Conservation (phyloP, 2,113 vertebrate genomes). For the Meles meles region DNA sequence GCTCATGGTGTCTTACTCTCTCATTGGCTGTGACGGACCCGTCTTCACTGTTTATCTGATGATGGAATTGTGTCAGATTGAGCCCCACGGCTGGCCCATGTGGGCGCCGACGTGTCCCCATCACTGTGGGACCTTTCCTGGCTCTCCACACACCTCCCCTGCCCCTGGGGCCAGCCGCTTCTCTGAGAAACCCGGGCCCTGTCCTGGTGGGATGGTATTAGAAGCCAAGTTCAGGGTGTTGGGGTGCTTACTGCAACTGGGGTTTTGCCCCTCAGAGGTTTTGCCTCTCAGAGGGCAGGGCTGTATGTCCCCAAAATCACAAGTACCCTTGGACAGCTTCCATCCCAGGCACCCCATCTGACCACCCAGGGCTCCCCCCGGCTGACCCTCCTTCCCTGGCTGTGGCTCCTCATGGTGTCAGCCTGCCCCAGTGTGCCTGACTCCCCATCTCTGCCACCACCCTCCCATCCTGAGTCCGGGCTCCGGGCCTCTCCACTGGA, state of each 20-base stretch:
- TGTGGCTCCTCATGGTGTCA: not conserved
- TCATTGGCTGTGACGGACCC: fast-evolving
- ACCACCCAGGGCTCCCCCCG: not conserved
- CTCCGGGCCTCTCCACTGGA: not conserved
- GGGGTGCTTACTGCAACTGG: not conserved
- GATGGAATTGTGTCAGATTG: not conserved
- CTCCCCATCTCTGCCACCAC: not conserved
- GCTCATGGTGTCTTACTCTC: no score
- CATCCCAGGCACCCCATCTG: fast-evolving
- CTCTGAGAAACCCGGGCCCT: fast-evolving
- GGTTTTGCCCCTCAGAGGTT: not conserved
- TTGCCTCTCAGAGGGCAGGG: not conserved
- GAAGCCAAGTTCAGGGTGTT: not conserved
- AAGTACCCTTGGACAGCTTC: not conserved
- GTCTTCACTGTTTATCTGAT: not conserved
- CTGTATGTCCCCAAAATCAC: not conserved
- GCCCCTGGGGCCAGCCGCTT: not conserved
- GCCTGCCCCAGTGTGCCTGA: fast-evolving
- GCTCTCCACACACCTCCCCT: fast-evolving
- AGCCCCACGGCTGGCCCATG: not conserved
- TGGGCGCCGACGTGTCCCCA: fast-evolving
- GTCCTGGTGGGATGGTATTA: not conserved
- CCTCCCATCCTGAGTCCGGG: not conserved
- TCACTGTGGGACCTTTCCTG: not conserved
- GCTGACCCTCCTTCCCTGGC: no score